Conservation (phyloP, 2,888 invertebrate species). For the Phortica okadai region DNA sequence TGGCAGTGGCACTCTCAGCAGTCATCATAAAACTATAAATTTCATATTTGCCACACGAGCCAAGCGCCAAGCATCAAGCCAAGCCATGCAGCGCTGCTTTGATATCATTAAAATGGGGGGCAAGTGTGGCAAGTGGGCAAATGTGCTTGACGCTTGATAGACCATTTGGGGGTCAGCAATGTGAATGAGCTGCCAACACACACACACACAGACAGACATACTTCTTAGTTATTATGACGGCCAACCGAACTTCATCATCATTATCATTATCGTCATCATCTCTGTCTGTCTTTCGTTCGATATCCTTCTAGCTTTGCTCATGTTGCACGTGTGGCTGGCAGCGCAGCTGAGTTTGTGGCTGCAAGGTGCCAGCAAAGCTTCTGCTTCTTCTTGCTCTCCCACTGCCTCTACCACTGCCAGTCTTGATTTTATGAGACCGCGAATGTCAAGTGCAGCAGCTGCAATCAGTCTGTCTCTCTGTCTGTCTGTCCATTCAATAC, state of each 20-base stretch:
- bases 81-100: slow-evolving; percentile 14
- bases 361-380: background rate
- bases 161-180: background rate
- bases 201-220: background rate
- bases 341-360: background rate
- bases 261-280: background rate
- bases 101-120: slow-evolving; percentile 36
- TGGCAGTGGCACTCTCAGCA: slow-evolving; percentile 68
- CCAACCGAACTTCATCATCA: background rate
- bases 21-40: slow-evolving; percentile 74
- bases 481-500: background rate
- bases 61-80: background rate
- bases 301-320: background rate
- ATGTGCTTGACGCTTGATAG: background rate
- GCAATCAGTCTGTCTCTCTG: background rate
- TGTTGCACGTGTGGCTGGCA: slow-evolving; percentile 10
- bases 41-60: slow-evolving; percentile 65
- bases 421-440: slow-evolving; percentile 26
- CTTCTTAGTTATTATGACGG: background rate
- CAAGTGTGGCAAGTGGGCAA: background rate
- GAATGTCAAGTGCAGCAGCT: slow-evolving; percentile 24
- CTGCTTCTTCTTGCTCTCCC: background rate
- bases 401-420: background rate
- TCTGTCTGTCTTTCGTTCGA: too few relatives aligned
- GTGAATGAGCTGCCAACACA: background rate